Conservation (phyloP, 37 sponge, comb jelly and placozoan genomes). For the Spongilla lacustris region DNA sequence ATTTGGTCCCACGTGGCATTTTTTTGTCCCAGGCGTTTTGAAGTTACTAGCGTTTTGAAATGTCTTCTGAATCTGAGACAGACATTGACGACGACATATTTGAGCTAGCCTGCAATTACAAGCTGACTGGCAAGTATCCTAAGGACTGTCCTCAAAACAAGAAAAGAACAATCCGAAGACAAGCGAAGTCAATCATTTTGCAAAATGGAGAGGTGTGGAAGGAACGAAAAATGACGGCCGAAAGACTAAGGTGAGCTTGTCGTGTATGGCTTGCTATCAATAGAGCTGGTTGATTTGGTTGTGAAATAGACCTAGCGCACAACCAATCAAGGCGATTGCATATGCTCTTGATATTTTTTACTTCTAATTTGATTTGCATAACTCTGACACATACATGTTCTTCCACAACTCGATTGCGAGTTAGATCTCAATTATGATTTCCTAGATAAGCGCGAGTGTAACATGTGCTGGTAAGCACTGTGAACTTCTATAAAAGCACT, state of each 20-base stretch:
- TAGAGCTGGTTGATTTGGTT: background rate
- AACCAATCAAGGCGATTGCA: background rate
- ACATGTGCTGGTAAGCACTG: no score
- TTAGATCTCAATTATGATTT: no score
- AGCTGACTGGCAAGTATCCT: background rate
- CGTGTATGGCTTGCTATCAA: background rate
- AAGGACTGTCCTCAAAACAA: background rate
- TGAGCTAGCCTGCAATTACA: background rate
- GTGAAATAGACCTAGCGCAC: background rate
- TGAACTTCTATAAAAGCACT: no score
- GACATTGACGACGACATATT: background rate
- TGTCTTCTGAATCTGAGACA: constrained; percentile 1
- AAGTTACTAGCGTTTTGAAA: constrained; percentile 1
- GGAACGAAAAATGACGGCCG: background rate
- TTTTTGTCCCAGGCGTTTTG: background rate
- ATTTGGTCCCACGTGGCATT: background rate
- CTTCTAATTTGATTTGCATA: no score
- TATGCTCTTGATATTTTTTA: no score
- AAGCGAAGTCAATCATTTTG: constrained; percentile 1
- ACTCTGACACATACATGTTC: no score
- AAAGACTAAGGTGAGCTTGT: background rate
- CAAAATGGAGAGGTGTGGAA: constrained; percentile 1
- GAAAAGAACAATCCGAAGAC: background rate
- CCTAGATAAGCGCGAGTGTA: no score
- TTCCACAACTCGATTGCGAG: no score